Evolutionary conservation across 2,888 invertebrate species (phyloP).

Genomic region (Eupithecia pulchellata): DNA sequence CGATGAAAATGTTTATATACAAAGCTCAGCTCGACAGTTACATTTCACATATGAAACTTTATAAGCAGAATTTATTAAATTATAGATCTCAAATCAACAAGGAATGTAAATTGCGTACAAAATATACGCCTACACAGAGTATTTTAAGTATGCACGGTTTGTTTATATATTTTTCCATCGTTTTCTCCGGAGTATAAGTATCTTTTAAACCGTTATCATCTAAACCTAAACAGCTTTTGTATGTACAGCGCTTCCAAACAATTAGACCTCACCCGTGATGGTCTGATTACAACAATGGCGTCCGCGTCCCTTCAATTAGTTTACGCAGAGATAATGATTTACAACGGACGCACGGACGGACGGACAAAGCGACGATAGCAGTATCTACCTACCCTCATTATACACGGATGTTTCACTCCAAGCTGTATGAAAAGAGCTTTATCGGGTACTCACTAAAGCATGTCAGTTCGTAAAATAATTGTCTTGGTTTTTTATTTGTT

Average conservation of each 20-base stretch:
- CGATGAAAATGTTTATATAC: too few species aligned
- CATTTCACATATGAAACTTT: too few species aligned
- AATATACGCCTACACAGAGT: too few species aligned
- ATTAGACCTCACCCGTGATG: constrained; percentile 16
- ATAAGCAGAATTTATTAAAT: too few species aligned
- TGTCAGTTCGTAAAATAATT: background rate
- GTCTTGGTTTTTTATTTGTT: background rate
- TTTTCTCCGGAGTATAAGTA: background rate
- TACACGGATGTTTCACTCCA: background rate
- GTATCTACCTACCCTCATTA: constrained; percentile 1
- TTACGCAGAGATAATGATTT: constrained; percentile 78
- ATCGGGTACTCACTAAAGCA: background rate
- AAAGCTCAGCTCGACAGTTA: too few species aligned
- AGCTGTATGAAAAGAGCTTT: background rate
- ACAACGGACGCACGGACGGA: constrained; percentile 57
- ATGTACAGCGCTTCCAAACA: background rate
- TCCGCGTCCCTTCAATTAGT: constrained; percentile 75
- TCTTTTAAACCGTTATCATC: background rate
- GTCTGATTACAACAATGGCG: constrained; percentile 57
- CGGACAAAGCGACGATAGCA: constrained; percentile 12
- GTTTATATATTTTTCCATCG: background rate
- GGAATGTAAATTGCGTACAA: too few species aligned
- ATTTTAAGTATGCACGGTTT: background rate
- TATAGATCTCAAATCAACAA: too few species aligned
- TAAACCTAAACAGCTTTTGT: background rate